These are phyloP conservation scores for Pelecanus crispus DNA, from an alignment of 2,113 vertebrate species.

Conservation along the genomic window DNA sequence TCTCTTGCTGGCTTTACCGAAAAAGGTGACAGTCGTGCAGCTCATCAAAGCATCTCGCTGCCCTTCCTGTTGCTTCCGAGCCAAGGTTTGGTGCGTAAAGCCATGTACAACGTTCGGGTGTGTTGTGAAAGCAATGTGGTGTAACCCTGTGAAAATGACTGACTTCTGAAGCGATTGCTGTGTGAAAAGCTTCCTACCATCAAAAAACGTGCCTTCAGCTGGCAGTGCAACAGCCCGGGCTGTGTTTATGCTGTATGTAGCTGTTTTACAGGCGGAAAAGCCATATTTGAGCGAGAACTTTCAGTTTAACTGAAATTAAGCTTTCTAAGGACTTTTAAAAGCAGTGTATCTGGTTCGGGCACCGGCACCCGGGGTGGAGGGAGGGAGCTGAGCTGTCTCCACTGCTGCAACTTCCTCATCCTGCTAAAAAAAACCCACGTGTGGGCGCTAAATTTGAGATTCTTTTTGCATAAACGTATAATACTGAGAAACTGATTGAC, in stretches of 20 bases:
- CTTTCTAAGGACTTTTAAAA: background rate
- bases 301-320: background rate
- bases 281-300: background rate
- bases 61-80: background rate
- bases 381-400: constrained; percentile 23
- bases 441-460: background rate
- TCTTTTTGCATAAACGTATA: constrained; percentile 30
- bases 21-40: background rate
- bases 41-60: accelerated
- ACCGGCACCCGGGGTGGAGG: accelerated
- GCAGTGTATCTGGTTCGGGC: background rate
- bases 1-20: accelerated
- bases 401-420: constrained; percentile 11
- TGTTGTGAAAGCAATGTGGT: background rate
- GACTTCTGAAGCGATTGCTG: background rate
- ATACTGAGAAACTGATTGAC: constrained; percentile 40
- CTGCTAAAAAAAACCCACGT: background rate
- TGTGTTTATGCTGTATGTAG: background rate
- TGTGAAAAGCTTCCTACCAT: background rate
- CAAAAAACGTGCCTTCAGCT: too few species aligned
- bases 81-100: background rate
- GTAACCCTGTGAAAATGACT: background rate
- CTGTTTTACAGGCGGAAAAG: background rate
- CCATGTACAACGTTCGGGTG: background rate
- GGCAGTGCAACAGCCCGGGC: background rate